Base-by-base conservation (phyloP, 2,888 invertebrate species). In the Digitonthophagus gazella region DNA sequence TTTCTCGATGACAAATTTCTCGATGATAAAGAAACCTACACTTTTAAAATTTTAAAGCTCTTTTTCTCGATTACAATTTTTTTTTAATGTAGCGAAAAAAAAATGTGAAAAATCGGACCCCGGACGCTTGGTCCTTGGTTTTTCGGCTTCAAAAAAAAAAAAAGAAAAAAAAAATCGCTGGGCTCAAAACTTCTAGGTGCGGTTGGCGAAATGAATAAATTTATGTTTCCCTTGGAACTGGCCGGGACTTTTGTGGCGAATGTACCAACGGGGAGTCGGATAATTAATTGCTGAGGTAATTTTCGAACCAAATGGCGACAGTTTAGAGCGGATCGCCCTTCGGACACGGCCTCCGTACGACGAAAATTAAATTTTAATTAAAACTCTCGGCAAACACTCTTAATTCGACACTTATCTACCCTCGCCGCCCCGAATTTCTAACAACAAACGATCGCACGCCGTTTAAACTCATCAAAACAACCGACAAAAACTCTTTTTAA, bases 261-360 rank as follows among this genome's bases (percentile, higher is more conserved):
- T 54, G 44, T 22, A 44, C 65, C 65, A 65, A 54, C 54, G 15
- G 16, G 54, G 65, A 65, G 65, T 65, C 54, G 54, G 54, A 54
- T 54, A 65, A 54, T 65, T 54, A 65, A 54, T 65, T 44, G 65
- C 15, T 18, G 65, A 54, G 65, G 65, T 65, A 54, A 65, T 44
- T 65, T 65, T 65, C 65, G 54, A 44, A 65, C 18, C 28, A 65
- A 54, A 65, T 44, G 54, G 65, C 65, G 44, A 22, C 54, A 44
- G 55, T 61, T 61, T 19, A 61, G 18, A 19, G 19, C 18, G 18
- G 20, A 61, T 18, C 61, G 18, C 61, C 61, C 61, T 61, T 44
- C 6, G 28, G 28, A 11, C 28, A 44, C 11, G 28, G 28, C 11
- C 28, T 3, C 28, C 11, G 28, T 44, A 44, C 28, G 28, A 11